phyloP scores from a whole-genome alignment of 2,113 vertebrate genomes.

The Orientallactaga bullata region DNA sequence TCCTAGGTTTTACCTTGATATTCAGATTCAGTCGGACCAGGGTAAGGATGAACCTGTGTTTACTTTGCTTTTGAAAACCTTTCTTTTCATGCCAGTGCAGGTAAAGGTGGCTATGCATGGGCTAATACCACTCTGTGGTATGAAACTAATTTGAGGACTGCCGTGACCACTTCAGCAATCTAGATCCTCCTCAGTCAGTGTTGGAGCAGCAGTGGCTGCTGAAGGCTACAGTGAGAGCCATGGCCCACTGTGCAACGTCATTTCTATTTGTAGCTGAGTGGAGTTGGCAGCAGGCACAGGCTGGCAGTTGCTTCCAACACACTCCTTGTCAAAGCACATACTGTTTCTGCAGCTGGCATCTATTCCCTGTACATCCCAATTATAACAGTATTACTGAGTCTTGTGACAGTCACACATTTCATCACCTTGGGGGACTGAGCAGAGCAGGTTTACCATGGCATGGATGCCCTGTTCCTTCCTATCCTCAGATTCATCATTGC shows the following conservation, averaged over 20 bases:
- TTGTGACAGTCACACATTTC: slow-evolving; percentile 80
- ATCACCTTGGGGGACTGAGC: slow-evolving; percentile 74
- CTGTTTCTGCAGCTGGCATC: slow-evolving; percentile 83
- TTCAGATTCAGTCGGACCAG: neutral
- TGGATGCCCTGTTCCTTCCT: slow-evolving; percentile 41
- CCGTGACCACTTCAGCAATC: neutral
- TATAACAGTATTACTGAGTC: slow-evolving; percentile 79
- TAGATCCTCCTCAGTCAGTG: neutral
- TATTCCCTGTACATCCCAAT: slow-evolving; percentile 82
- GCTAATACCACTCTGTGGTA: neutral
- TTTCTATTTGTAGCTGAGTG: slow-evolving; percentile 83
- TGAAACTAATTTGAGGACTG: slow-evolving; percentile 44
- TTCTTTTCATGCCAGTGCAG: neutral
- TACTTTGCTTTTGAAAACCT: neutral
- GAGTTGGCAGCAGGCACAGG: slow-evolving; percentile 77
- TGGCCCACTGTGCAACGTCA: slow-evolving; percentile 67
- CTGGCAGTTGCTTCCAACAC: slow-evolving; percentile 74
- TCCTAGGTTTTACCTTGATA: neutral
- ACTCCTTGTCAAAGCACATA: slow-evolving; percentile 81
- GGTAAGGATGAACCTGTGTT: neutral
- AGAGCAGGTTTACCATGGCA: slow-evolving; percentile 58
- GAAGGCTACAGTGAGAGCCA: neutral
- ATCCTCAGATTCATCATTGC: slow-evolving; percentile 47
- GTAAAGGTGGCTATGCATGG: neutral
- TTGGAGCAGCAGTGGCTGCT: slow-evolving; percentile 43